A percentile compares a stretch with the other conserved stretches of the same genome.
Conservation (phyloP, 2,113 vertebrate genomes). For the Planiliza haematocheilus region DNA sequence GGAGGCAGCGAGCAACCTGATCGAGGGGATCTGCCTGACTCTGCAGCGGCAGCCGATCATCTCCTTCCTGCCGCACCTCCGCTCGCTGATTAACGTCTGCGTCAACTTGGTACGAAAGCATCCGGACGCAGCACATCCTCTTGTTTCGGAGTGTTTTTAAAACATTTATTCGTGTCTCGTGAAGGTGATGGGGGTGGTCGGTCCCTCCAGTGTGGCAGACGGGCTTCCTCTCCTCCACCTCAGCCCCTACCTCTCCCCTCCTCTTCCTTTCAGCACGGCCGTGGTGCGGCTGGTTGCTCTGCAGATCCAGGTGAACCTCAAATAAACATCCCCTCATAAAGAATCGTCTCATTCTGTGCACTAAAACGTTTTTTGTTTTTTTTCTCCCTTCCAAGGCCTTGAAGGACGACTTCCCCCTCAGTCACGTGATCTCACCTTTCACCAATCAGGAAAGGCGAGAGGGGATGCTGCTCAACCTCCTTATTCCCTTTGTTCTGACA, state of each 20-base stretch:
- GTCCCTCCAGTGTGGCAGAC: slow-evolving; percentile 98
- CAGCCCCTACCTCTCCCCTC: slow-evolving; percentile 99
- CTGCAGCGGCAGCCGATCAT: slow-evolving; percentile 99
- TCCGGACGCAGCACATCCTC: no score
- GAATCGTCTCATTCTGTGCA: fast-evolving
- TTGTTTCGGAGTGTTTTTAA: no score
- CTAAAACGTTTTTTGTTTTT: neutral
- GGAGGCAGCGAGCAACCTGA: slow-evolving; percentile 99
- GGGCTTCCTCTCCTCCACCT: slow-evolving; percentile 98
- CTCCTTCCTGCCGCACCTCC: slow-evolving; percentile 98
- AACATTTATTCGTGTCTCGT: no score
- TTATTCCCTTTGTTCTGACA: slow-evolving; percentile 98
- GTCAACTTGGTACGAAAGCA: slow-evolving; percentile 99
- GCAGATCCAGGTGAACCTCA: slow-evolving; percentile 93
- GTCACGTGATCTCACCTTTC: slow-evolving; percentile 99
- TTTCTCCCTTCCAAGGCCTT: slow-evolving; percentile 87
- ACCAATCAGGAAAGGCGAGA: slow-evolving; percentile 99
- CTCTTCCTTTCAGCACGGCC: slow-evolving; percentile 98
- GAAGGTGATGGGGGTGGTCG: slow-evolving; percentile 99
- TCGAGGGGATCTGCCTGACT: slow-evolving; percentile 99
- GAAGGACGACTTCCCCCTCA: slow-evolving; percentile 98
- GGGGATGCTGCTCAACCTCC: slow-evolving; percentile 98
- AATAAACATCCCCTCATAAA: neutral
- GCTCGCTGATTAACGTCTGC: slow-evolving; percentile 99
- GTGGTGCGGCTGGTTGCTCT: slow-evolving; percentile 98